Evolutionary conservation across 2,888 invertebrate species (phyloP).

Genomic region (Agrochola circellaris): DNA sequence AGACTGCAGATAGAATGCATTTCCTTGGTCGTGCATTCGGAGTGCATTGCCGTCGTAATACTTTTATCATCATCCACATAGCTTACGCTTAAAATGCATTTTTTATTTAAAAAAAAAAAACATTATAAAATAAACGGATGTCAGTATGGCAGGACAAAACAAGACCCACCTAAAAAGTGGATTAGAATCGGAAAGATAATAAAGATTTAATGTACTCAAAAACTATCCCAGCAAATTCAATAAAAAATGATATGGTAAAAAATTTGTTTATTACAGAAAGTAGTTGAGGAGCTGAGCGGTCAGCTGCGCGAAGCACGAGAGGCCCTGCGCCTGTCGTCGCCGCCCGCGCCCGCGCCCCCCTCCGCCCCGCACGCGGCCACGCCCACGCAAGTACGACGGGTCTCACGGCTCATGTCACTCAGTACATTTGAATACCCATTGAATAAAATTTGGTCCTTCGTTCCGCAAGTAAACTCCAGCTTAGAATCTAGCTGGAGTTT

Average conservation of each 20-base stretch:
- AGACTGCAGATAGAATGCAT: background rate
- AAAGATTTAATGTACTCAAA: background rate
- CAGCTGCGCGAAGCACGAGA: slow-evolving; percentile 95
- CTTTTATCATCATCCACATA: background rate
- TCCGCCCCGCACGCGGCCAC: slow-evolving; percentile 86
- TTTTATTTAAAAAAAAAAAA: background rate
- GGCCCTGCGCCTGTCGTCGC: slow-evolving; percentile 89
- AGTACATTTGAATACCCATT: background rate
- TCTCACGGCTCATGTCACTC: background rate
- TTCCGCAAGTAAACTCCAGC: background rate
- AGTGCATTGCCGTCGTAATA: background rate
- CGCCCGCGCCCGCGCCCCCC: slow-evolving; percentile 84
- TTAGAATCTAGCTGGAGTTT: too few species aligned
- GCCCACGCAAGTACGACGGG: slow-evolving; percentile 71
- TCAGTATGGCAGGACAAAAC: background rate
- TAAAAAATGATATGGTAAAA: too few species aligned
- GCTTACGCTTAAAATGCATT: background rate
- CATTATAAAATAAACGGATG: background rate
- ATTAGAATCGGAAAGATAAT: background rate
- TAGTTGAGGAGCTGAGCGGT: slow-evolving; percentile 94
- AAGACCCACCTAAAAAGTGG: background rate
- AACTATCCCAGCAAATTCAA: too few species aligned
- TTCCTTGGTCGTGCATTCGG: background rate
- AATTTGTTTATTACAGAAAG: slow-evolving; percentile 88
- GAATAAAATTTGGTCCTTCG: background rate